Conservation (phyloP, 2,888 invertebrate genomes). For the Hyalella azteca region DNA sequence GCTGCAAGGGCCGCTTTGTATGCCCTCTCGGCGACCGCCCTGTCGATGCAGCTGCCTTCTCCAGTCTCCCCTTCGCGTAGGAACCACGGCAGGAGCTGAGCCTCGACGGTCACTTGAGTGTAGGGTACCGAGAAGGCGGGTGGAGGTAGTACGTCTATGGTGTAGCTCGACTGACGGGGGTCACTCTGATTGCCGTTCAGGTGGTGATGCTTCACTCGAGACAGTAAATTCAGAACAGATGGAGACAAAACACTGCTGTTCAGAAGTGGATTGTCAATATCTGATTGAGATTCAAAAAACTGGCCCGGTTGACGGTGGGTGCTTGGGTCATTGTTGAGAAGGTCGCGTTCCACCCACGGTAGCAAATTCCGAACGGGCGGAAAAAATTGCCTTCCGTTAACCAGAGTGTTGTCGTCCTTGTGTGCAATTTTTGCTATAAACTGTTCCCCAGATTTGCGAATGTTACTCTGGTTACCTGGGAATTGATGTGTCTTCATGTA, state of each 20-base stretch:
- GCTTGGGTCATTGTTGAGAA: too few relatives aligned
- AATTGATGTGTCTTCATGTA: too few relatives aligned
- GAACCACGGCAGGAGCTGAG: constrained; percentile 36
- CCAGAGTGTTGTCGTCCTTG: too few relatives aligned
- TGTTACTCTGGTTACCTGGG: too few relatives aligned
- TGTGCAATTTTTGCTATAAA: too few relatives aligned
- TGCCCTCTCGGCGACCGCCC: constrained; percentile 7
- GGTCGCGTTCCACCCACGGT: too few relatives aligned
- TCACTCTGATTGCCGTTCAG: background rate
- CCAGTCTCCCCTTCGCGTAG: background rate
- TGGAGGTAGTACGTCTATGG: constrained; percentile 3
- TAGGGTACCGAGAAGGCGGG: background rate
- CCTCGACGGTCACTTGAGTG: constrained; percentile 28
- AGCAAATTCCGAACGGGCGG: too few relatives aligned
- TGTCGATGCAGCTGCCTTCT: background rate
- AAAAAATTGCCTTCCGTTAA: too few relatives aligned
- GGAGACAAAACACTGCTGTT: background rate
- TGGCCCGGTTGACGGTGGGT: too few relatives aligned
- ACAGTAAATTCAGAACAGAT: background rate
- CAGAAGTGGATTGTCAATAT: too few relatives aligned
- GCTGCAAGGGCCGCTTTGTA: background rate
- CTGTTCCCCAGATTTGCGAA: too few relatives aligned
- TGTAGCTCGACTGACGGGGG: background rate
- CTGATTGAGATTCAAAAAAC: too few relatives aligned
- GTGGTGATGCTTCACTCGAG: background rate